Evolutionary conservation across 2,113 vertebrate genomes (phyloP).

Genomic region (Misgurnus mizolepis): DNA sequence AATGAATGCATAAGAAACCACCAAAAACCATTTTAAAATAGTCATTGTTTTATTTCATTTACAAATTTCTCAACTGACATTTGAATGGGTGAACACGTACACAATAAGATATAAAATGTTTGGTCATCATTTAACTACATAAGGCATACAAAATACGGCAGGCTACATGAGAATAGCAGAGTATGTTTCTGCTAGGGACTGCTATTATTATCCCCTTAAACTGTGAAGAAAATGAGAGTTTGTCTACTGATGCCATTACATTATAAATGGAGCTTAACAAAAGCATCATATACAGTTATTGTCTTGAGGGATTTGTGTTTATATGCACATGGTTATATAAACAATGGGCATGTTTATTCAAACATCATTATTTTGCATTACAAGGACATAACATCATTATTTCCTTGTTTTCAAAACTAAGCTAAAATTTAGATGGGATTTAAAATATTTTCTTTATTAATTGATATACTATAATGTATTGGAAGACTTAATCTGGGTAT

Average conservation of each 20-base stretch:
- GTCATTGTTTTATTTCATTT: conserved; percentile 73
- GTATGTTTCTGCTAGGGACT: conserved; percentile 30
- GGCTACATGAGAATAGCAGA: conserved; percentile 43
- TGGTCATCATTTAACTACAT: conserved; percentile 60
- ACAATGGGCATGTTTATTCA: conserved; percentile 9
- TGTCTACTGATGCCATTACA: conserved; percentile 8
- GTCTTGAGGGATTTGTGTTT: conserved; percentile 15
- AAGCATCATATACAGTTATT: conserved; percentile 4
- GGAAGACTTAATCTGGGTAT: conserved; percentile 41
- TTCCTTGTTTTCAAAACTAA: no score
- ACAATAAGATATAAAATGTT: conserved; percentile 72
- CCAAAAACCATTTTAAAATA: conserved; percentile 67
- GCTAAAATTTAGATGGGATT: no score
- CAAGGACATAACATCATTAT: background rate
- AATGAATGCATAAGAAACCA: conserved; percentile 9
- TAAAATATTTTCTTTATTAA: no score
- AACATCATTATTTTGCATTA: background rate
- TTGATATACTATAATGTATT: background rate
- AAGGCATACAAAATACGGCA: conserved; percentile 48
- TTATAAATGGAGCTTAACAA: conserved; percentile 13
- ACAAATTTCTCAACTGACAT: conserved; percentile 69
- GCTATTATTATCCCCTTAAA: conserved; percentile 21
- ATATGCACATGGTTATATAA: conserved; percentile 12
- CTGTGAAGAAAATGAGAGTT: background rate
- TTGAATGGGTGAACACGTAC: conserved; percentile 59